Evolutionary conservation across 2,888 invertebrate species (phyloP).

Genomic region (Julus scandinavius): DNA sequence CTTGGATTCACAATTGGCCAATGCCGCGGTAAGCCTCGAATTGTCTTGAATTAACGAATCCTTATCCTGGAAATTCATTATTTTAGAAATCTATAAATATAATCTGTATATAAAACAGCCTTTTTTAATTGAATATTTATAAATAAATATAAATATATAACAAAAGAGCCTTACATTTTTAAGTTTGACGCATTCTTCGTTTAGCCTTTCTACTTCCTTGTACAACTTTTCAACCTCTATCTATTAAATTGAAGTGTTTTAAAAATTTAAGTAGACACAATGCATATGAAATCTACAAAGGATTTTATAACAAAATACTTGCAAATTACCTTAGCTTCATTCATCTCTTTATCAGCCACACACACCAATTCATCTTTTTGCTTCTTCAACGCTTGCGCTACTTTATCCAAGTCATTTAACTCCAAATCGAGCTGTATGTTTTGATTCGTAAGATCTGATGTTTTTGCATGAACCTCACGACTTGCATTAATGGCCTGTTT

Average conservation of each 20-base stretch:
- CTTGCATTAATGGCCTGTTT: slow-evolving; percentile 48
- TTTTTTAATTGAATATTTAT: not conserved
- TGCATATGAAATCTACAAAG: no score
- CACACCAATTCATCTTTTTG: slow-evolving; percentile 50
- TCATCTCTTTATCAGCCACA: slow-evolving; percentile 53
- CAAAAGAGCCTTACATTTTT: slow-evolving; percentile 18
- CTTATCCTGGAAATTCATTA: not conserved
- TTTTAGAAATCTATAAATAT: not conserved
- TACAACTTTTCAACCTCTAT: slow-evolving; percentile 47
- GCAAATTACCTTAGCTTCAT: slow-evolving; percentile 47
- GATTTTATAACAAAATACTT: not conserved
- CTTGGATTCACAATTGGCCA: not conserved
- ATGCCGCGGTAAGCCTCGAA: not conserved
- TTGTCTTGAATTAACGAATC: not conserved
- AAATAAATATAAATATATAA: not conserved
- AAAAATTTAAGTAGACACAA: not conserved
- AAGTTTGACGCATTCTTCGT: slow-evolving; percentile 23
- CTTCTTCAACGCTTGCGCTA: slow-evolving; percentile 47
- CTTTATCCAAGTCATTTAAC: slow-evolving; percentile 48
- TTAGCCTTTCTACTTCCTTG: slow-evolving; percentile 19
- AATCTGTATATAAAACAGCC: no score
- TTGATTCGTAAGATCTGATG: slow-evolving; percentile 14
- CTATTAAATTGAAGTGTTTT: slow-evolving; percentile 28
- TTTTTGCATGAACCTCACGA: not conserved
- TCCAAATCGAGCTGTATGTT: slow-evolving; percentile 47